phyloP scores from a whole-genome alignment of 2,888 invertebrate species.

The Tachina lurida region DNA sequence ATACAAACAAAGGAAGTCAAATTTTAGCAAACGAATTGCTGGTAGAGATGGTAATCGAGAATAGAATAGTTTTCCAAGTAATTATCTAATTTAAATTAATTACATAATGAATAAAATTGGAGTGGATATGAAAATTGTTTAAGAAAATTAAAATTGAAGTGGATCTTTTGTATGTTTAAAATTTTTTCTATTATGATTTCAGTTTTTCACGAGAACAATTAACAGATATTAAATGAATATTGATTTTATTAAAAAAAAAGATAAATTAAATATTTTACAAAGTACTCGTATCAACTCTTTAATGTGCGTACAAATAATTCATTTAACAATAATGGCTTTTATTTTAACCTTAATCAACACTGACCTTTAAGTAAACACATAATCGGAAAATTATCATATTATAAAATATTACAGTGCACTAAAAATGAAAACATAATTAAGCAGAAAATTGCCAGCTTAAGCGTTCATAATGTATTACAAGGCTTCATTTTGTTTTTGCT shows the following conservation, averaged over 20 bases:
- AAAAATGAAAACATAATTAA: slow-evolving; percentile 64
- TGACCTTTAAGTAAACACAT: slow-evolving; percentile 65
- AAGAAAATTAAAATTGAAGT: neutral
- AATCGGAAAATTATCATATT: slow-evolving; percentile 63
- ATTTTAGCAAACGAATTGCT: neutral
- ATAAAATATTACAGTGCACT: slow-evolving; percentile 36
- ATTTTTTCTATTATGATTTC: too few species aligned
- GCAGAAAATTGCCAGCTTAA: slow-evolving; percentile 68
- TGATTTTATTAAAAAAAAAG: too few species aligned
- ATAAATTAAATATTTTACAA: neutral
- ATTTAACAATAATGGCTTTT: neutral
- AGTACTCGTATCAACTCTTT: neutral
- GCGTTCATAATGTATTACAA: slow-evolving; percentile 54
- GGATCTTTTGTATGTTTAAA: neutral
- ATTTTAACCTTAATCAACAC: slow-evolving; percentile 20
- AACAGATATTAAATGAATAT: too few species aligned
- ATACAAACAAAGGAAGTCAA: slow-evolving; percentile 13
- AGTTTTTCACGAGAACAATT: too few species aligned
- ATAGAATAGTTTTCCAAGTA: neutral
- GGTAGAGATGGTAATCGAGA: neutral
- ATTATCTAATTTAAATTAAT: neutral
- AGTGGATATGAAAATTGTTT: neutral
- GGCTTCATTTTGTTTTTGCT: neutral
- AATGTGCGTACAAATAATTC: neutral
- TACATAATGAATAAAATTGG: neutral